A percentile compares a stretch with the other conserved stretches of the same genome.
Evolutionary conservation across 2,797 vertebrate species (phyloP).

Genomic region (Aratinga solstitialis): DNA sequence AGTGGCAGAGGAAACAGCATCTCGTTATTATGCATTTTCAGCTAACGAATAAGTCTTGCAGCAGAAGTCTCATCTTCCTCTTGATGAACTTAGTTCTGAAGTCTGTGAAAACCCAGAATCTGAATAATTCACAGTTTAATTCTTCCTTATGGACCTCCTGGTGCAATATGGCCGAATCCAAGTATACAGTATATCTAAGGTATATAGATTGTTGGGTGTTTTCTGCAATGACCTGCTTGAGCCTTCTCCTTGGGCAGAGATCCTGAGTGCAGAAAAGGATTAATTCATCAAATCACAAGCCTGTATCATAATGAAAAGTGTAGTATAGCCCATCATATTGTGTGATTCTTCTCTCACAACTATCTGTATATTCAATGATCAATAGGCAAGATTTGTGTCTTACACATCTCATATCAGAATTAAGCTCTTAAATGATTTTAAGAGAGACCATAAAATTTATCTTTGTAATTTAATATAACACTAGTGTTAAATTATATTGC

Average conservation of each 20-base stretch:
- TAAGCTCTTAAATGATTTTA: slow-evolving; percentile 52
- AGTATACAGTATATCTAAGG: neutral
- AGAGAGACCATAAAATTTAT: slow-evolving; percentile 33
- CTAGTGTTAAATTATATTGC: slow-evolving; percentile 49
- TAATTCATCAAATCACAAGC: neutral
- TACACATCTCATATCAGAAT: slow-evolving; percentile 23
- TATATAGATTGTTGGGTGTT: neutral
- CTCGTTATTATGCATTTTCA: neutral
- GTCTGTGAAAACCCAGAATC: neutral
- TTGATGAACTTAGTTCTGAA: neutral
- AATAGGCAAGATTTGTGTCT: slow-evolving; percentile 12
- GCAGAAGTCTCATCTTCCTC: neutral
- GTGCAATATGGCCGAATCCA: neutral
- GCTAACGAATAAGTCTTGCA: neutral
- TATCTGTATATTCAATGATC: neutral
- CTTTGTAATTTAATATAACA: slow-evolving; percentile 55
- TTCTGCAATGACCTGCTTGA: neutral
- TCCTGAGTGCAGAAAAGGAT: neutral
- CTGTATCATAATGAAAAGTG: neutral
- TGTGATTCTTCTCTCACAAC: neutral
- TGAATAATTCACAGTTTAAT: neutral
- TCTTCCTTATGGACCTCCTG: neutral
- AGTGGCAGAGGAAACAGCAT: neutral
- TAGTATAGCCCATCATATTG: neutral
- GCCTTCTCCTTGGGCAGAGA: neutral